These are phyloP conservation scores for Oopsacas minuta DNA, from an alignment of 37 sponge, comb jelly and placozoan genomes.

Conservation along the genomic window DNA sequence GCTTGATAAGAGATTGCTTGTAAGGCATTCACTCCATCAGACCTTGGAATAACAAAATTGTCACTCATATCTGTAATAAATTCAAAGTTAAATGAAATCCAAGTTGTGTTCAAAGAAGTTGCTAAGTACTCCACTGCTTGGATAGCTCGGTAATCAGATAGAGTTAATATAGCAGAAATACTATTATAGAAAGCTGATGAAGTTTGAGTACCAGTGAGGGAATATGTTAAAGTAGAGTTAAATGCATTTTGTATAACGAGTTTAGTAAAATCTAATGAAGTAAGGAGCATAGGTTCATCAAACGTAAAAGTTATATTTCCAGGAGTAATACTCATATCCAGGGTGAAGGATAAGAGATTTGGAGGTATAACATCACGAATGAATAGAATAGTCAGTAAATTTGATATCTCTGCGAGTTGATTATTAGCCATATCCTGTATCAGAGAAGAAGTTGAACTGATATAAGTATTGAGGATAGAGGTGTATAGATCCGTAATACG, in stretches of 20 bases:
- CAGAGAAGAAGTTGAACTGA: slow-evolving; percentile 29
- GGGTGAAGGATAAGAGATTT: slow-evolving; percentile 28
- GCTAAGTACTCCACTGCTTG: slow-evolving; percentile 26
- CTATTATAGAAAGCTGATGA: not conserved
- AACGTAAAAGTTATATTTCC: slow-evolving; percentile 51
- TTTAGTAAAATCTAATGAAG: not conserved
- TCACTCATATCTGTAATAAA: slow-evolving; percentile 55
- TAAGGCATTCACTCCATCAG: slow-evolving; percentile 25
- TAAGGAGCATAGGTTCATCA: slow-evolving; percentile 45
- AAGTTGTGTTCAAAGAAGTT: slow-evolving; percentile 36
- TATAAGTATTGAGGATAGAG: slow-evolving; percentile 35
- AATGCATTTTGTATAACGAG: not conserved
- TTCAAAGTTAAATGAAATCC: slow-evolving; percentile 22
- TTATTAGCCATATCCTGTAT: slow-evolving; percentile 65
- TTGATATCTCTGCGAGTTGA: slow-evolving; percentile 24
- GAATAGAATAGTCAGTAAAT: not conserved
- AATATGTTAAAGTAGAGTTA: not conserved
- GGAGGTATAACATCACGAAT: slow-evolving; percentile 45
- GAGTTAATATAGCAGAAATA: not conserved
- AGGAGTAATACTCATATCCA: slow-evolving; percentile 48
- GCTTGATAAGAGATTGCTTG: slow-evolving; percentile 21
- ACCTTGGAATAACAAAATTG: slow-evolving; percentile 25
- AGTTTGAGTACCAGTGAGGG: not conserved
- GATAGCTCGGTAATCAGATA: not conserved
- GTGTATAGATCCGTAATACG: slow-evolving; percentile 47